Conservation (phyloP, 2,113 vertebrate genomes). For the Pogonocichla stellata region DNA sequence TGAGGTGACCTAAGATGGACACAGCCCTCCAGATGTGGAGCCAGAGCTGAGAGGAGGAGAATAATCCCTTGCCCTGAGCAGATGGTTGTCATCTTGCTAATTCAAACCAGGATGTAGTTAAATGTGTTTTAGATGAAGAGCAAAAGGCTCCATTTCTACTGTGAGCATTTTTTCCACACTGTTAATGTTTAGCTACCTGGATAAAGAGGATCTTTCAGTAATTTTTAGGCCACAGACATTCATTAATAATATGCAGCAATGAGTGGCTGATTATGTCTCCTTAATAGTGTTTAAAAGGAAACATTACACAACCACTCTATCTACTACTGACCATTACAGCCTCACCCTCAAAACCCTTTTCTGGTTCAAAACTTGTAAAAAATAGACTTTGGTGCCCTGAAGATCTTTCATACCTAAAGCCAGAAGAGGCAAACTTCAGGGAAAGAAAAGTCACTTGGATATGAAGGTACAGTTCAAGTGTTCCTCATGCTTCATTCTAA, state of each 20-base stretch:
- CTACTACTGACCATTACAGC: not conserved
- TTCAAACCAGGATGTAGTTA: not conserved
- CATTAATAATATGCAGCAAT: not conserved
- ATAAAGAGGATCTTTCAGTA: not conserved
- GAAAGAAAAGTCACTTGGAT: not conserved
- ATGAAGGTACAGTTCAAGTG: not conserved
- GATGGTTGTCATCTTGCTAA: not conserved
- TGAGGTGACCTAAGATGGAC: not conserved
- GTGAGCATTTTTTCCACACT: not conserved
- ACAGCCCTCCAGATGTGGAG: not conserved
- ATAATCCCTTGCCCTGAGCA: not conserved
- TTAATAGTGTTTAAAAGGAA: not conserved
- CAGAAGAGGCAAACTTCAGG: not conserved
- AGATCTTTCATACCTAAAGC: not conserved
- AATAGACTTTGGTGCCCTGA: not conserved
- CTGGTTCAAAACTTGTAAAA: not conserved
- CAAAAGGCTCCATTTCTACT: not conserved
- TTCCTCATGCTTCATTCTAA: not conserved
- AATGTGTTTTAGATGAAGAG: not conserved
- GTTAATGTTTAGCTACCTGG: not conserved
- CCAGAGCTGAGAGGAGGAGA: not conserved
- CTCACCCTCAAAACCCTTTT: not conserved
- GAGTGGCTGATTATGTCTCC: not conserved
- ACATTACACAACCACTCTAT: not conserved
- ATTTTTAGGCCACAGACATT: not conserved